Percentiles rank a stretch among this genome's conserved stretches.
Evolutionary conservation across 2,113 vertebrate species (phyloP).

Genomic region (Cricetomys ansorgei): DNA sequence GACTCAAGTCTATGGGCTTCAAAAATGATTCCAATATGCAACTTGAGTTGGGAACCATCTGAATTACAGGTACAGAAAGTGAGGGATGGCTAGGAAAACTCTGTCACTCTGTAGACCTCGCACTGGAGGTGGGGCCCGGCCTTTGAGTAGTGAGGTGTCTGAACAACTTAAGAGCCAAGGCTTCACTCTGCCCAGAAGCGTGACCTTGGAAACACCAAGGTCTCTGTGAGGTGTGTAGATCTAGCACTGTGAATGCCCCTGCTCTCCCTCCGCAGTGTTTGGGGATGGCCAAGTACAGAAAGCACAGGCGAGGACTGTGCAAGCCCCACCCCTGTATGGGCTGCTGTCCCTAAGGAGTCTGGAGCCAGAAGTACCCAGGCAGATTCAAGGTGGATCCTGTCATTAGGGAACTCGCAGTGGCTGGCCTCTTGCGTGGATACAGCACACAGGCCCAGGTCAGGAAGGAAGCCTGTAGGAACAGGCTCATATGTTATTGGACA

Average conservation of each 20-base stretch:
- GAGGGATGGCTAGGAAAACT: no score
- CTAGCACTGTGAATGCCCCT: background rate
- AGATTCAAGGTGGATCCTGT: background rate
- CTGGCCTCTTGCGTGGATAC: background rate
- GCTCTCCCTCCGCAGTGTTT: background rate
- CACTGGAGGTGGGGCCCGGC: background rate
- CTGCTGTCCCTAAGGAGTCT: background rate
- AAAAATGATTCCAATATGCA: background rate
- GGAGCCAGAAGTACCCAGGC: background rate
- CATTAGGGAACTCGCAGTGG: background rate
- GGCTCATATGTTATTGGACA: background rate
- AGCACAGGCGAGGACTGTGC: no score
- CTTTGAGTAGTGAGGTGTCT: no score
- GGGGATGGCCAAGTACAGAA: accelerated
- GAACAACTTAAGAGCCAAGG: background rate
- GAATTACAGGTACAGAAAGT: background rate
- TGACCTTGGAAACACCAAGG: background rate
- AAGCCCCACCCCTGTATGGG: background rate
- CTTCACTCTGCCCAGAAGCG: background rate
- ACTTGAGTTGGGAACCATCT: background rate
- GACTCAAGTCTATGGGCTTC: background rate
- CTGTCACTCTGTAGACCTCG: no score
- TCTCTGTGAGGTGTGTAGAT: background rate
- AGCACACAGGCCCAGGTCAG: background rate
- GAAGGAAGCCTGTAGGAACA: background rate